Percentiles rank a stretch among this genome's conserved stretches.
These are phyloP conservation scores for Luscinia megarhynchos DNA, from an alignment of 2,797 vertebrate species.

Conservation along the genomic window DNA sequence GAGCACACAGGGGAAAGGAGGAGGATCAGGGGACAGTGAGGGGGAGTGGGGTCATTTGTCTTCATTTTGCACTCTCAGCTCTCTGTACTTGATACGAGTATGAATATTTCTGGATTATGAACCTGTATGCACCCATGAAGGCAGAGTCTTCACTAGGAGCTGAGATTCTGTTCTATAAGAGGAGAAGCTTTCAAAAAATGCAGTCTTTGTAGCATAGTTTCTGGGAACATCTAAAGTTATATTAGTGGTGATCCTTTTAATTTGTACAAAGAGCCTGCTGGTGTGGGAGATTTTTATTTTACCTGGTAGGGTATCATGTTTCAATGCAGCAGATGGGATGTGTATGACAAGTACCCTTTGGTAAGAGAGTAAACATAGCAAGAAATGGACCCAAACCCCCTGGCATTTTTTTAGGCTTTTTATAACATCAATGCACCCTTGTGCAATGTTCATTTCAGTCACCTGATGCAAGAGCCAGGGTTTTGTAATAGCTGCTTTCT, in stretches of 20 bases:
- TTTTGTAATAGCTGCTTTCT: conserved; percentile 27
- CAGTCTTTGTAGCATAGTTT: not conserved
- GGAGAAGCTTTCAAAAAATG: not conserved
- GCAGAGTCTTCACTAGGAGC: not conserved
- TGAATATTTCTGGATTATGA: not conserved
- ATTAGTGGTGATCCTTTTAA: conserved; percentile 12
- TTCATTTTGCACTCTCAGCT: not conserved
- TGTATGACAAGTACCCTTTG: conserved; percentile 19
- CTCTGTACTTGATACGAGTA: not conserved
- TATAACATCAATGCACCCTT: conserved; percentile 39
- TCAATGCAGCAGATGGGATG: conserved; percentile 41
- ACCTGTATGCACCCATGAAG: fast-evolving
- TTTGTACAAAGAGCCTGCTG: conserved; percentile 12
- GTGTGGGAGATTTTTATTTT: conserved; percentile 11
- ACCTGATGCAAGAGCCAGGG: not conserved
- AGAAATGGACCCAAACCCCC: not conserved
- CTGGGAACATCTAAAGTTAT: not conserved
- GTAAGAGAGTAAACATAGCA: not conserved
- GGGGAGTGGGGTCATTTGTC: not conserved
- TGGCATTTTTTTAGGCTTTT: not conserved
- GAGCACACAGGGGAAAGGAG: fast-evolving
- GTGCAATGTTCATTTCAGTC: not conserved
- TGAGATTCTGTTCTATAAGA: not conserved
- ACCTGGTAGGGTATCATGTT: not conserved
- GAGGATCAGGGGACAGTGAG: not conserved